Evolutionary conservation across 2,113 vertebrate species (phyloP).

Genomic region (Cynoglossus semilaevis): DNA sequence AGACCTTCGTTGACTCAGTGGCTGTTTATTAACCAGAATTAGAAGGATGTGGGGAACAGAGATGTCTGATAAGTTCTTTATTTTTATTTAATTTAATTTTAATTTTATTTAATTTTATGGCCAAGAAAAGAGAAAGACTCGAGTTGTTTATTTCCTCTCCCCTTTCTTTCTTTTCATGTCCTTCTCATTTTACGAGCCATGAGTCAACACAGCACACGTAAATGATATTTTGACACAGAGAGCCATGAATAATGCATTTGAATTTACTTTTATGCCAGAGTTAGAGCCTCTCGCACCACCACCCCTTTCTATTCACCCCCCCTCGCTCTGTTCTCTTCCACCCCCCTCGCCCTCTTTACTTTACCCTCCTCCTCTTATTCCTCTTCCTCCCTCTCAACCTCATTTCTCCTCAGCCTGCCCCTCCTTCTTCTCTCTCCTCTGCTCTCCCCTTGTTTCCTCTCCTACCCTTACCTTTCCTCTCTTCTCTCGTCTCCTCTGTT

Average conservation of each 20-base stretch:
- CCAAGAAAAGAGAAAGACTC: conserved; percentile 62
- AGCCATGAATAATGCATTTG: conserved; percentile 76
- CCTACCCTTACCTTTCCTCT: conserved; percentile 28
- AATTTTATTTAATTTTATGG: conserved; percentile 50
- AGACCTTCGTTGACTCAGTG: conserved; percentile 41
- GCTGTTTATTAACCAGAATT: conserved; percentile 58
- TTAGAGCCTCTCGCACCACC: conserved; percentile 62
- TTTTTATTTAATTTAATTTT: conserved; percentile 51
- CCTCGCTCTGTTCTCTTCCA: conserved; percentile 3
- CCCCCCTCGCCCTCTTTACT: neutral
- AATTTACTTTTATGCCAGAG: conserved; percentile 78
- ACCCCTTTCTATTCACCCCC: conserved; percentile 28
- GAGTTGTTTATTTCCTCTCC: conserved; percentile 72
- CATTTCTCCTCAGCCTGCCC: conserved; percentile 42
- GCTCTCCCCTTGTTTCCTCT: conserved; percentile 1
- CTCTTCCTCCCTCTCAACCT: conserved; percentile 52
- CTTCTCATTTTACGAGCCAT: conserved; percentile 77
- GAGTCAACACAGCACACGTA: conserved; percentile 77
- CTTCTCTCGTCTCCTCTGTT: conserved; percentile 27
- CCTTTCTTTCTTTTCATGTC: conserved; percentile 74
- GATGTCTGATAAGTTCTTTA: conserved; percentile 64
- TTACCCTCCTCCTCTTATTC: conserved; percentile 16
- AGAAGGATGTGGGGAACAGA: conserved; percentile 58
- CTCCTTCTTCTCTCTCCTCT: conserved; percentile 12
- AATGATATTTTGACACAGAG: conserved; percentile 79